Base-by-base conservation (phyloP, 2,888 invertebrate species). In the Drosophila austrosaltans region DNA sequence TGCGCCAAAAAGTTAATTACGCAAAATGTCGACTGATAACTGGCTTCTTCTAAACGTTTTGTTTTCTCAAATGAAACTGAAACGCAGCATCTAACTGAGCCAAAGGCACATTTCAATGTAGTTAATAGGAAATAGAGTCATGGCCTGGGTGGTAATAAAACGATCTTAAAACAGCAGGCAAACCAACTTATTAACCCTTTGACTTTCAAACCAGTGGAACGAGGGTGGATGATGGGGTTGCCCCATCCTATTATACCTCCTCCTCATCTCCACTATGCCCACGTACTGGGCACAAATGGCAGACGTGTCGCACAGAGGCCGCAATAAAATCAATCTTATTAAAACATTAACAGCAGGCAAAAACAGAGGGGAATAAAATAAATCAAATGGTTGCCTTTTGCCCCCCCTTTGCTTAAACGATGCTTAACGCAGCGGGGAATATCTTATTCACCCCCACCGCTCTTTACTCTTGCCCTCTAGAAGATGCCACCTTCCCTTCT, bases 291-390 rank as follows among this genome's bases (percentile, higher is more conserved):
- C n/a, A 57, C 54, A 28, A 32, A 30, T 16, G 53, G 60, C 42
- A 56, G 56, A 20, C 58, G 53, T 53, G 48, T 39, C 54, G 44
- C 36, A 62, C 57, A 53, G 64, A 36, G 73, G 71, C 78, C 72
- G 90, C 89, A 90, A 90, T 90, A 90, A 90, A 90, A 90, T 90
- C 89, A 91, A 91, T 91, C 89, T 91, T 89, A 91, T 91, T 91
- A 89, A 89, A 89, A 84, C 86, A 81, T 79, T 82, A 79, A 81
- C 90, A 79, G 80, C 81, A 77, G 75, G 79, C 80, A 71, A 81
- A 81, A 73, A 3, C 22, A 25, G 12, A 63, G 75, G 72, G 71
- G 81, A 79, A 84, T 81, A 78, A 82, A 82, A 89, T 89, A 88
- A 88, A 89, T 89, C 87, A 89, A 86, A 86, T 75, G 76, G 75